Conservation (phyloP, 2,888 invertebrate species). For the Acleris cristana region DNA sequence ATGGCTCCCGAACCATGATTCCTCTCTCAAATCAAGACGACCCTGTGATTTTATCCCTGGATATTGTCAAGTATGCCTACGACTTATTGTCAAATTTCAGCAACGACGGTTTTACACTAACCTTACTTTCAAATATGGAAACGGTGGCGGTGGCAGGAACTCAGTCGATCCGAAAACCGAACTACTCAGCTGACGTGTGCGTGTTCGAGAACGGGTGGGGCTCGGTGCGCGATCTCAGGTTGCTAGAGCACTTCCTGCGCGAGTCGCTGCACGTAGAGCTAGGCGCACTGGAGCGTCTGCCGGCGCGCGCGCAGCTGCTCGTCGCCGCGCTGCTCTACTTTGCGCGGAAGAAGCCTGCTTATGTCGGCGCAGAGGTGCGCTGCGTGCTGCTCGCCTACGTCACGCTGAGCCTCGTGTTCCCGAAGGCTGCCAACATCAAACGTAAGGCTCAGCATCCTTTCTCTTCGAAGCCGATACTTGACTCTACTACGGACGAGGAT, state of each 20-base stretch:
- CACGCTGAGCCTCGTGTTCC: slow-evolving; percentile 19
- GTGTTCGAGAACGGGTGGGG: slow-evolving; percentile 36
- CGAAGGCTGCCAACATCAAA: background rate
- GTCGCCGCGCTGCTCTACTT: slow-evolving; percentile 44
- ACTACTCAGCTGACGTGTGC: slow-evolving; percentile 1
- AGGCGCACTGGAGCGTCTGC: slow-evolving; percentile 4
- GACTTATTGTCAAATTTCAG: slow-evolving; percentile 53
- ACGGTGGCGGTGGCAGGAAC: background rate
- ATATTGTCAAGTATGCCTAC: slow-evolving; percentile 54
- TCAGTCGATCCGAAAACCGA: slow-evolving; percentile 2
- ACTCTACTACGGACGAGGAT: slow-evolving; percentile 10
- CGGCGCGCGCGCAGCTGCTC: slow-evolving; percentile 27
- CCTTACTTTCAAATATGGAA: background rate
- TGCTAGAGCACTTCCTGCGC: slow-evolving; percentile 37
- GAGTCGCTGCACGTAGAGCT: slow-evolving; percentile 19
- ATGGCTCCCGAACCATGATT: slow-evolving; percentile 39
- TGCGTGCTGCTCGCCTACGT: slow-evolving; percentile 29
- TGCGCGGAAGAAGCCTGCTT: slow-evolving; percentile 37
- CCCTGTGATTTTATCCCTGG: slow-evolving; percentile 45
- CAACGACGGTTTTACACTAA: slow-evolving; percentile 32
- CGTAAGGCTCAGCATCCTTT: background rate
- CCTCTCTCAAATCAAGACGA: slow-evolving; percentile 41
- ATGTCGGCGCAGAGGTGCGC: slow-evolving; percentile 15
- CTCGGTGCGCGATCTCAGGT: background rate
- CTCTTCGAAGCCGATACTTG: slow-evolving; percentile 5